Conservation (phyloP, 2,113 vertebrate genomes). For the Rhabdomys dilectus region DNA sequence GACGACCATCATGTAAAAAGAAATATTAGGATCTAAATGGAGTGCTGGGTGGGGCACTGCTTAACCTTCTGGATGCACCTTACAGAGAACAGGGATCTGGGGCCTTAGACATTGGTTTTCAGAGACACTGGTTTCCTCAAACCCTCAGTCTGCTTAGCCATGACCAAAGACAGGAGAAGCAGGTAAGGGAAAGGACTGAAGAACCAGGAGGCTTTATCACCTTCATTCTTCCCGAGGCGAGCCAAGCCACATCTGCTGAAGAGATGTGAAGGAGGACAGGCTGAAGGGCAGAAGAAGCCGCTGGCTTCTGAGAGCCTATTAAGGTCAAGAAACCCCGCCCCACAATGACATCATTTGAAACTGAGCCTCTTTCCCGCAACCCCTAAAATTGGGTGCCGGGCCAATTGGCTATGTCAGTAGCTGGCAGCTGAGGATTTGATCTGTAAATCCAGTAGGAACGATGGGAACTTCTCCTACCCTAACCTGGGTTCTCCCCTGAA, state of each 20-base stretch:
- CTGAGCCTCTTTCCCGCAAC: neutral
- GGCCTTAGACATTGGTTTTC: neutral
- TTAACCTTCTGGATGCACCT: neutral
- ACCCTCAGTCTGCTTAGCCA: neutral
- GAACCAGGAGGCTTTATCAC: neutral
- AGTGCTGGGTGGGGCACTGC: neutral
- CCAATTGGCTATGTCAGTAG: neutral
- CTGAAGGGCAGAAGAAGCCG: neutral
- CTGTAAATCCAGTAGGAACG: neutral
- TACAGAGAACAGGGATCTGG: neutral
- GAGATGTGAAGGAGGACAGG: neutral
- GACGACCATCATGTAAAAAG: neutral
- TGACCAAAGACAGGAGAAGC: neutral
- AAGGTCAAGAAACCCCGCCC: neutral
- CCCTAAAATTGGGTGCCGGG: neutral
- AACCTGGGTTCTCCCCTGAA: neutral
- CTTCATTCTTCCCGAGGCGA: slow-evolving; percentile 15
- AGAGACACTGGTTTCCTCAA: neutral
- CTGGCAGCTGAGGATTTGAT: slow-evolving; percentile 48
- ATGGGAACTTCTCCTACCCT: neutral
- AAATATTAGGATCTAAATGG: neutral
- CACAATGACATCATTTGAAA: slow-evolving; percentile 12
- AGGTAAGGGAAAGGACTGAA: neutral
- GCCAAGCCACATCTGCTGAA: neutral
- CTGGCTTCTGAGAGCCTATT: neutral